Evolutionary conservation across 2,797 vertebrate genomes (phyloP).

Genomic region (Pseudochirops cupreus): DNA sequence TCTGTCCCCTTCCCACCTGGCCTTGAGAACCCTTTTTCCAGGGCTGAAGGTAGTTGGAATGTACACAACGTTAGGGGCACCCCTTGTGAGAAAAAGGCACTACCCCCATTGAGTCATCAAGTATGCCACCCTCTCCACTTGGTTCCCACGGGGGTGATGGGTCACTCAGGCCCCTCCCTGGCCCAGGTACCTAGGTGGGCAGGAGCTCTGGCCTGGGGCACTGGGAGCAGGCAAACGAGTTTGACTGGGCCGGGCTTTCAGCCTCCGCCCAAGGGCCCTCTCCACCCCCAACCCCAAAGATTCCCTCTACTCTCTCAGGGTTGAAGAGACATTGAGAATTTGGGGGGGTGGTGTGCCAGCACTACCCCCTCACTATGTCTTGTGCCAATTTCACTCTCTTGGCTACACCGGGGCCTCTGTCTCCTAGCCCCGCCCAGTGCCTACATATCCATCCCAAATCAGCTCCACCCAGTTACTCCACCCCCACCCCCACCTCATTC

Average conservation of each 20-base stretch:
- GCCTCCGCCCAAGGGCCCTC: slow-evolving; percentile 48
- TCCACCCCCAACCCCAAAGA: slow-evolving; percentile 29
- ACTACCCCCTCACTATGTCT: not conserved
- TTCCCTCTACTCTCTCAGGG: slow-evolving; percentile 32
- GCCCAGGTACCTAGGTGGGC: slow-evolving; percentile 77
- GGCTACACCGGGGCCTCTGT: slow-evolving; percentile 32
- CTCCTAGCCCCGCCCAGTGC: not conserved
- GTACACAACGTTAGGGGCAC: not conserved
- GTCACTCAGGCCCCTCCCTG: slow-evolving; percentile 57
- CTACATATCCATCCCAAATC: slow-evolving; percentile 12
- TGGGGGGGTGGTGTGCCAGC: slow-evolving; percentile 50
- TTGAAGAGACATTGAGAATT: not conserved
- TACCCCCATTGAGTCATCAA: slow-evolving; percentile 71
- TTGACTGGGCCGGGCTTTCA: slow-evolving; percentile 73
- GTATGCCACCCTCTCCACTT: slow-evolving; percentile 73
- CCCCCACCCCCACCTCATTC: slow-evolving; percentile 26
- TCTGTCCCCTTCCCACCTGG: not conserved
- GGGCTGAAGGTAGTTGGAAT: not conserved
- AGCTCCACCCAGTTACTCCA: slow-evolving; percentile 31
- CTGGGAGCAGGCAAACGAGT: slow-evolving; percentile 78
- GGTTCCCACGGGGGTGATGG: slow-evolving; percentile 74
- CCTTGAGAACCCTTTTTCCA: slow-evolving; percentile 7
- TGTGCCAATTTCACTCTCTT: not conserved
- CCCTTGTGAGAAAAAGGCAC: slow-evolving; percentile 49
- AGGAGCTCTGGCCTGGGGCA: slow-evolving; percentile 71